Base-by-base conservation (phyloP, 2,888 invertebrate genomes). In the Cataglyphis altisquamis region DNA sequence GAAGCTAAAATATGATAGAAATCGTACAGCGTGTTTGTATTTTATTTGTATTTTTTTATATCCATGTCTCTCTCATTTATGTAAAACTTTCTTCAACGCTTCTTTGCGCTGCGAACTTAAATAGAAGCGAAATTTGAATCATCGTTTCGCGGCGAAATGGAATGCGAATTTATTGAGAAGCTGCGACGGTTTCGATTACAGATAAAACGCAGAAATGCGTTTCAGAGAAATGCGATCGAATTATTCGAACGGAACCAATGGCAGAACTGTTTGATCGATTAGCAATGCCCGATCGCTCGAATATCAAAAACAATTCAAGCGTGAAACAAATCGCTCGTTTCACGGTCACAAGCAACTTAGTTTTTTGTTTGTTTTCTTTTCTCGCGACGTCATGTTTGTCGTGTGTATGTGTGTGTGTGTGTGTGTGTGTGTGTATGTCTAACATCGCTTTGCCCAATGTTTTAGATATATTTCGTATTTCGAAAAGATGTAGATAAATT, bases 241-340 rank as follows among this genome's bases (percentile, higher is more conserved):
- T n/a, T 29, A 15, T 41, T 62, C 62, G 29, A 73, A 62, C n/a
- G 73, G 18, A 60, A 60, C 36, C 57, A n/a, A 72, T 8, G 25
- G 29, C 2, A 25, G 6, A 29, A 39, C 12, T 29, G 73, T 73
- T 73, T 73, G 73, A 62, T 73, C 73, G 41, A 73, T 73, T n/a
- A 63, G 36, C n/a, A 10, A 29, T 29, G 70, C 52, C 10, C 68
- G 32, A 67, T 0, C 32, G 52, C 21, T 45, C 39, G 15, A 39
- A 18, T 60, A n/a, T 39, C 25, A 15, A 21, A n/a, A 64, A 45
- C 48, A 75, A 21, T 45, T 36, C n/a, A 29, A 25, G n/a, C 25
- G 29, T 63, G 32, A 74, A 64, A 15, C 36, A 39, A 39, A 18
- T 29, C 18, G 60, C 55, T 36, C 8, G 2, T 41, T 63, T 25